Percentiles rank a stretch among this genome's conserved stretches.
These are phyloP conservation scores for Craseonycteris thonglongyai DNA, from an alignment of 2,113 vertebrate species.

Conservation along the genomic window DNA sequence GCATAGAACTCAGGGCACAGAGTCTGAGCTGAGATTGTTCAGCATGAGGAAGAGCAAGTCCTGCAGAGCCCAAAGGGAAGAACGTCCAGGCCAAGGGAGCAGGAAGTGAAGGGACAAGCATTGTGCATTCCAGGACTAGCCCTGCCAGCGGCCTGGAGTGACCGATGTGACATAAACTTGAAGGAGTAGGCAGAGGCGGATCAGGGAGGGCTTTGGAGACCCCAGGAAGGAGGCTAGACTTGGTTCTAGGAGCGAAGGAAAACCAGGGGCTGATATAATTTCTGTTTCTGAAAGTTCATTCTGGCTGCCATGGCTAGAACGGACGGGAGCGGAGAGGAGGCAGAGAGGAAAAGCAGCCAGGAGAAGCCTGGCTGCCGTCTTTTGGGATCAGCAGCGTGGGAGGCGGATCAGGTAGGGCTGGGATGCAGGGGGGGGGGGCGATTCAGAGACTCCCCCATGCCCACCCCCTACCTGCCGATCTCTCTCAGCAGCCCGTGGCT, in stretches of 20 bases:
- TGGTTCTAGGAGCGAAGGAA: neutral
- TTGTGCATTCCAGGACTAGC: neutral
- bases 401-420: neutral
- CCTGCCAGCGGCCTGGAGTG: neutral
- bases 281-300: neutral
- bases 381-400: too few species aligned
- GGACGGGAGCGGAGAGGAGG: neutral
- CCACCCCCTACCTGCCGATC: fast-evolving
- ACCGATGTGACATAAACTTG: neutral
- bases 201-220: neutral
- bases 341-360: neutral
- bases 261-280: neutral
- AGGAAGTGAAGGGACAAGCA: neutral
- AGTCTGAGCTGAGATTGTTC: neutral
- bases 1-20: neutral
- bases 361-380: neutral
- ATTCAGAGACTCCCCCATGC: too few species aligned
- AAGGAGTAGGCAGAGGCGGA: neutral
- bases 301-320: neutral
- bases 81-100: neutral
- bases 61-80: neutral
- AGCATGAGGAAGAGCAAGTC: neutral
- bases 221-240: neutral
- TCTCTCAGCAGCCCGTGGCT: neutral
- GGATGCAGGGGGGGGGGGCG: neutral